phyloP scores from a whole-genome alignment of 92 coral and sea anemone genomes.

The Scolanthus callimorphus region DNA sequence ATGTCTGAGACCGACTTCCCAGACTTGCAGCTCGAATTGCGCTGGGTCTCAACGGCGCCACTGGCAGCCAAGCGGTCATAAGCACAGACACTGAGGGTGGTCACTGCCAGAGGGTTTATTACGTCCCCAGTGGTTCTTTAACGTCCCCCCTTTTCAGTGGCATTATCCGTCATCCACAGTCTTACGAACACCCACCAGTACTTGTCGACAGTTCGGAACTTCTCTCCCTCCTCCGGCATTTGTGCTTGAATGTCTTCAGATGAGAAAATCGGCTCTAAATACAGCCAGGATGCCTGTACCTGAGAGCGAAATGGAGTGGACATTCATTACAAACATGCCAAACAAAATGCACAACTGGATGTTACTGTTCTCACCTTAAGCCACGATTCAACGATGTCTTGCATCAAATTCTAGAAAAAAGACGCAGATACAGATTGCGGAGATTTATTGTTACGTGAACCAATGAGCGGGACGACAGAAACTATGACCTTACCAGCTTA shows the following conservation, averaged over 20 bases:
- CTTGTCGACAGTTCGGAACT: constrained; percentile 88
- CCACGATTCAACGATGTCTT: constrained; percentile 96
- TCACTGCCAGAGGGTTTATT: too few species aligned
- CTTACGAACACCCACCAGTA: constrained; percentile 90
- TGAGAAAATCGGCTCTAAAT: constrained; percentile 93
- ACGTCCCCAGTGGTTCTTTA: too few species aligned
- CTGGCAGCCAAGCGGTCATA: too few species aligned
- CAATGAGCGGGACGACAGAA: too few species aligned
- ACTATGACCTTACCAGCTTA: constrained; percentile 89
- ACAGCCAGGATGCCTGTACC: constrained; percentile 99
- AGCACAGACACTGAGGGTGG: too few species aligned
- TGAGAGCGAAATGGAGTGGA: constrained; percentile 11
- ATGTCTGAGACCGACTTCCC: too few species aligned
- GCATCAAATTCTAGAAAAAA: constrained; percentile 72
- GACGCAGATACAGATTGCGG: background rate
- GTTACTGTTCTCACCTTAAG: constrained; percentile 56
- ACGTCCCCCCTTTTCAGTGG: too few species aligned
- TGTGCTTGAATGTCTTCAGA: constrained; percentile 98
- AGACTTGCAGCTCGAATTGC: too few species aligned
- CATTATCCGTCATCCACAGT: too few species aligned
- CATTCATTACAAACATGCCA: background rate
- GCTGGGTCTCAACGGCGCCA: too few species aligned
- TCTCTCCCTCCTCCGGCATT: constrained; percentile 98
- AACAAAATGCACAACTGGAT: background rate
- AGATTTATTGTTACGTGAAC: background rate